Percentiles rank a stretch among this genome's conserved stretches.
Conservation (phyloP, 2,113 vertebrate species). For the Python bivittatus region DNA sequence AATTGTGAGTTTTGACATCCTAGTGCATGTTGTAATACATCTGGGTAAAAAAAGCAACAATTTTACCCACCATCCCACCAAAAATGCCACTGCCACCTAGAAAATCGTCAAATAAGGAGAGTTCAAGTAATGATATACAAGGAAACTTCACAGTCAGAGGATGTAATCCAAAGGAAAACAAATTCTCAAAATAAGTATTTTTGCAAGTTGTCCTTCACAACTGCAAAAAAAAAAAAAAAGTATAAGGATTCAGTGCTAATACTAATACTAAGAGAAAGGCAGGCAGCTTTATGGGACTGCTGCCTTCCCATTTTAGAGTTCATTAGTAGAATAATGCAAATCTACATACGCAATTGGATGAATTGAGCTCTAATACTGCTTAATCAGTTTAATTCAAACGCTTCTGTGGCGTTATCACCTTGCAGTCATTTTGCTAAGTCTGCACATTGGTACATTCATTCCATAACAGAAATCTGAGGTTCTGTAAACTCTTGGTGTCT, state of each 20-base stretch:
- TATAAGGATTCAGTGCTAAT: not conserved
- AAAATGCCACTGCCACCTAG: not conserved
- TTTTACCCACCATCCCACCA: not conserved
- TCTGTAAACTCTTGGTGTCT: not conserved
- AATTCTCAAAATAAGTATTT: not conserved
- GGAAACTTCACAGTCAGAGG: not conserved
- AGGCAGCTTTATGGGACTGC: not conserved
- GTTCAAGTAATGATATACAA: not conserved
- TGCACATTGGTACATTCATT: not conserved
- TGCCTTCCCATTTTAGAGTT: not conserved
- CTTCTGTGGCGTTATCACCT: not conserved
- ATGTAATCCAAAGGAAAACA: not conserved
- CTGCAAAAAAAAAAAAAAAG: not conserved
- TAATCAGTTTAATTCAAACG: conserved; percentile 18
- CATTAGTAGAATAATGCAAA: conserved; percentile 14
- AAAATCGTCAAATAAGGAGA: not conserved
- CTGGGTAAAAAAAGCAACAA: not conserved
- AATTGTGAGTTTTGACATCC: not conserved
- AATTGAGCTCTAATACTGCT: not conserved
- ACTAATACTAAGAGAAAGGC: not conserved
- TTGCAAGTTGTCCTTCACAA: not conserved
- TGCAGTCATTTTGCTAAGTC: not conserved
- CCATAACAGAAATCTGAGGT: not conserved
- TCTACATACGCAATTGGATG: not conserved
- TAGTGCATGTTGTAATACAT: not conserved